Conservation (phyloP, 2,888 invertebrate genomes). For the Mechanitis mazaeus region DNA sequence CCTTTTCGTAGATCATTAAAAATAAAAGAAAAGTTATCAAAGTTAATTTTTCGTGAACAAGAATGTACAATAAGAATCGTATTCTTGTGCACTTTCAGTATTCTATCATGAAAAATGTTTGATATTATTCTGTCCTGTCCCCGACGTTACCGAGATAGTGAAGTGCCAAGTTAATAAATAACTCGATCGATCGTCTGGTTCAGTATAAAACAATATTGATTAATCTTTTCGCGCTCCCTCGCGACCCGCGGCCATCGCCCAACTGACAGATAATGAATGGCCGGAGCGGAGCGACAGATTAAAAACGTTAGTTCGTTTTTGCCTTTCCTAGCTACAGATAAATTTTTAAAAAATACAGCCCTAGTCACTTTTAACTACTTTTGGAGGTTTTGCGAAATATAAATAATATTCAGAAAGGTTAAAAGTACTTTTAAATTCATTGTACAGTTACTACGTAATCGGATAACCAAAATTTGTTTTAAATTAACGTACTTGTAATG, state of each 20-base stretch:
- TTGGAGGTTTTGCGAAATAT: not conserved
- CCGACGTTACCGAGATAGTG: slow-evolving; percentile 9
- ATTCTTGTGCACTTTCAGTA: no score
- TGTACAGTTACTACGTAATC: not conserved
- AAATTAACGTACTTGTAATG: no score
- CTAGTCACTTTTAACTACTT: not conserved
- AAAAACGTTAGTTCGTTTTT: slow-evolving; percentile 32
- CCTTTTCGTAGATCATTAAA: no score
- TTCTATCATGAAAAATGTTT: no score
- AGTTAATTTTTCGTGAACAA: no score
- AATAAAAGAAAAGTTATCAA: no score
- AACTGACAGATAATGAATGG: slow-evolving; percentile 38
- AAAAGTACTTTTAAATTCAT: not conserved
- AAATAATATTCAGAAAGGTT: not conserved
- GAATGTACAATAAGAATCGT: no score
- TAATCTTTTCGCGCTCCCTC: slow-evolving; percentile 33
- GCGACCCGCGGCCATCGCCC: slow-evolving; percentile 23
- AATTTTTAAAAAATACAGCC: slow-evolving; percentile 2
- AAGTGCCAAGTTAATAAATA: slow-evolving; percentile 23
- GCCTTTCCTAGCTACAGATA: slow-evolving; percentile 12
- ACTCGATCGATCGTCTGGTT: slow-evolving; percentile 20
- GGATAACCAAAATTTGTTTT: no score
- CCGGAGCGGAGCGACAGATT: slow-evolving; percentile 31
- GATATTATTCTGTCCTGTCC: no score
- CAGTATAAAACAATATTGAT: slow-evolving; percentile 36